Evolutionary conservation across 2,113 vertebrate species (phyloP).

Genomic region (Ranitomeya variabilis): DNA sequence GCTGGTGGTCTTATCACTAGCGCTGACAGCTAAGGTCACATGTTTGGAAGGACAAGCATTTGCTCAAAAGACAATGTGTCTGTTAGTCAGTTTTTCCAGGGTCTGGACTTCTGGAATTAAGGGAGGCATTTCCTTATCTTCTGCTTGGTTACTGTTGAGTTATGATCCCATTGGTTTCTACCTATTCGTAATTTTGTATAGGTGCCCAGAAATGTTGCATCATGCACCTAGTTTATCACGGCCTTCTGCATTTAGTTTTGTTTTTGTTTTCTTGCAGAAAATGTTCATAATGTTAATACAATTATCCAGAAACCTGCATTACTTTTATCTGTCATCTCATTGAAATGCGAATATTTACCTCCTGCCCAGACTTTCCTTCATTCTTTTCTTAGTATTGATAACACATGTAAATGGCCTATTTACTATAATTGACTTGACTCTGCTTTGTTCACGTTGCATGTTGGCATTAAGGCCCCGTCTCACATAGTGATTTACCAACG

Average conservation of each 20-base stretch:
- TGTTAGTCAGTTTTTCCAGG: conserved; percentile 51
- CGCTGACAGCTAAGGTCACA: conserved; percentile 87
- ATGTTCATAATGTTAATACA: background rate
- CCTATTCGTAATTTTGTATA: background rate
- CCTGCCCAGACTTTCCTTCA: background rate
- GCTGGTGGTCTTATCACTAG: conserved; percentile 82
- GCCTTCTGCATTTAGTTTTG: background rate
- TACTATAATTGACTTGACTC: conserved; percentile 5
- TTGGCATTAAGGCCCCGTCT: no score
- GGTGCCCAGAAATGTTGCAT: background rate
- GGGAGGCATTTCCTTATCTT: background rate
- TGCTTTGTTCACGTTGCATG: background rate
- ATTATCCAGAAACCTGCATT: background rate
- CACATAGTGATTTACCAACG: no score
- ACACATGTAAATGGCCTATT: background rate
- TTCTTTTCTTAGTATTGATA: background rate
- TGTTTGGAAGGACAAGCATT: conserved; percentile 66
- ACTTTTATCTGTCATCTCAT: conserved; percentile 4
- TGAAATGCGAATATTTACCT: conserved; percentile 14
- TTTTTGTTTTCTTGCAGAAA: background rate
- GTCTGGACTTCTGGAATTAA: background rate
- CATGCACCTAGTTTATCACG: background rate
- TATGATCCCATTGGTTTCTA: background rate
- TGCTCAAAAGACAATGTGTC: conserved; percentile 57
- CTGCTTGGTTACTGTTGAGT: no score